phyloP scores from a whole-genome alignment of 2,797 vertebrate genomes.

The Poeciliopsis gracilis region DNA sequence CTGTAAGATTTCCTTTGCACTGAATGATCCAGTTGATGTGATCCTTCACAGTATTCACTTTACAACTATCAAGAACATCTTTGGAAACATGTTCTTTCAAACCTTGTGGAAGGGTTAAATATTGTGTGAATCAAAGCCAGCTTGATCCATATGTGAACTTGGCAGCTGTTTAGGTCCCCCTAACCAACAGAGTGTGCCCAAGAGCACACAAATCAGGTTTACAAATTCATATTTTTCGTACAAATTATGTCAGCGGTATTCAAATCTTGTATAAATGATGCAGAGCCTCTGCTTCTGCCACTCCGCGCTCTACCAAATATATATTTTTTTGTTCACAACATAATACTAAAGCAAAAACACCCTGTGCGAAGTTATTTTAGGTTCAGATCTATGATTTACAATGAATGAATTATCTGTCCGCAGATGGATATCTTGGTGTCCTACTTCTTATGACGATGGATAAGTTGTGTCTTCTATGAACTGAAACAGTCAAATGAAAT shows the following conservation, averaged over 20 bases:
- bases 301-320: background rate
- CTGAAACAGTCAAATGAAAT: conserved; percentile 33
- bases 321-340: background rate
- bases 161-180: background rate
- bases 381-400: conserved; percentile 6
- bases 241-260: background rate
- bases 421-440: conserved; percentile 29
- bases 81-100: conserved; percentile 14
- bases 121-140: background rate
- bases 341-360: too few species aligned
- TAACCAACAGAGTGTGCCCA: background rate
- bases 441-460: conserved; percentile 37
- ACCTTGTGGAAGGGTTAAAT: background rate
- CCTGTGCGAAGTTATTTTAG: background rate
- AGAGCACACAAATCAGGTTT: background rate
- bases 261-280: background rate
- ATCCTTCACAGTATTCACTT: background rate
- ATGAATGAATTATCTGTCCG: conserved; percentile 46
- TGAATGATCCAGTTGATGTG: conserved; percentile 13
- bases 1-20: conserved; percentile 18
- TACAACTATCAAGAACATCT: background rate
- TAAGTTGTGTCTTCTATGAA: conserved; percentile 22
- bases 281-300: background rate
- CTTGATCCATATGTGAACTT: background rate
- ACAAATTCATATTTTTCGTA: background rate